Evolutionary conservation across 1,140 invertebrate species (phyloP).

Genomic region (Nebria ingens): DNA sequence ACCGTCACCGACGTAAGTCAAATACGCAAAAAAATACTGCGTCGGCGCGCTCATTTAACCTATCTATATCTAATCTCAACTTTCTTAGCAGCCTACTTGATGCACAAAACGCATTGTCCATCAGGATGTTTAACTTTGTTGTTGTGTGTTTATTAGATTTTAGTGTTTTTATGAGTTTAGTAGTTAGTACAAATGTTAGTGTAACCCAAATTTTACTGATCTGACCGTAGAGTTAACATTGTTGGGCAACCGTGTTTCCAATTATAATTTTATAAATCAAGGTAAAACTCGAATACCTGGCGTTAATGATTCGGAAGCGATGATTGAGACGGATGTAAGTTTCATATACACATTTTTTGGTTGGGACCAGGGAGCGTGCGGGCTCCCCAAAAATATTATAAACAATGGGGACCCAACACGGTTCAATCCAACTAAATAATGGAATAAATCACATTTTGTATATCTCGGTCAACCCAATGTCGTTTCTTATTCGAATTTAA

Average conservation of each 20-base stretch:
- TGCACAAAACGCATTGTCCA: too few species aligned
- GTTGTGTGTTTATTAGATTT: too few species aligned
- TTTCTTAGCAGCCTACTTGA: too few species aligned
- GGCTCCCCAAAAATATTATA: neutral
- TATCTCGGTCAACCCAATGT: too few species aligned
- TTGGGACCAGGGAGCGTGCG: conserved; percentile 17
- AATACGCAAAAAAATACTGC: neutral
- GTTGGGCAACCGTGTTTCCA: conserved; percentile 70
- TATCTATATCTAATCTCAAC: too few species aligned
- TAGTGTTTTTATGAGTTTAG: too few species aligned
- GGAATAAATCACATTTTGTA: conserved; percentile 8
- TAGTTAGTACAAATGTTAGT: too few species aligned
- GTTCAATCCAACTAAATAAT: too few species aligned
- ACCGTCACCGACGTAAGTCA: conserved; percentile 84
- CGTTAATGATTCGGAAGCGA: conserved; percentile 88
- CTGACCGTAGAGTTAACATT: conserved; percentile 62
- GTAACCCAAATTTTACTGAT: conserved; percentile 9
- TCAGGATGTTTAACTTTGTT: too few species aligned
- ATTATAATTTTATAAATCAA: conserved; percentile 83
- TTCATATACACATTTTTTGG: conserved; percentile 4
- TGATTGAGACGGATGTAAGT: conserved; percentile 89
- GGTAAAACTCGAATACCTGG: conserved; percentile 86
- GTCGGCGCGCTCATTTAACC: too few species aligned
- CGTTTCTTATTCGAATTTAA: too few species aligned
- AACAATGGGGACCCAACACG: neutral